These are phyloP conservation scores for Saimiri boliviensis DNA, from an alignment of 2,113 vertebrate species.

Conservation along the genomic window DNA sequence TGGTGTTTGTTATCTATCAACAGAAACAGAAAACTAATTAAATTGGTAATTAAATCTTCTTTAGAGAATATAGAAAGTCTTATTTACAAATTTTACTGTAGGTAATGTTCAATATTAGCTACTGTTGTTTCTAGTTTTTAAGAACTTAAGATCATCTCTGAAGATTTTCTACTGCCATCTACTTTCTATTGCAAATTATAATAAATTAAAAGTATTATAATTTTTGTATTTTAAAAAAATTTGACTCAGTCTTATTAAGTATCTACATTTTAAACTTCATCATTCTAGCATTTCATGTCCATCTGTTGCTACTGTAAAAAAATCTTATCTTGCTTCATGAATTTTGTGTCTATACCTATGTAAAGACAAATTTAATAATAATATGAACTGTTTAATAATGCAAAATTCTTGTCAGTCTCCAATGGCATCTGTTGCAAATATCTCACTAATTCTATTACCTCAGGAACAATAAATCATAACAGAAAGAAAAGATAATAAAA, in stretches of 20 bases:
- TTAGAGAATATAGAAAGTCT: background rate
- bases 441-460: background rate
- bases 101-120: background rate
- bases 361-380: constrained; percentile 14
- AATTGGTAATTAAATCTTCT: background rate
- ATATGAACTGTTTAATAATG: background rate
- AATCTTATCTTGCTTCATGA: background rate
- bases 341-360: background rate
- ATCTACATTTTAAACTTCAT: background rate
- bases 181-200: background rate
- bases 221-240: background rate
- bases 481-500: background rate
- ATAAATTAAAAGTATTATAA: background rate
- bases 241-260: background rate
- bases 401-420: constrained; percentile 21
- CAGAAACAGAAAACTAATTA: background rate
- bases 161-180: background rate
- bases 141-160: background rate
- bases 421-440: background rate
- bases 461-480: background rate
- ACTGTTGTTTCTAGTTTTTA: background rate
- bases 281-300: background rate
- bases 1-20: background rate
- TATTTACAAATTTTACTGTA: constrained; percentile 29
- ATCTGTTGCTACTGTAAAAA: background rate